Conservation (phyloP, 2,888 invertebrate species). For the Andrena bicolor region DNA sequence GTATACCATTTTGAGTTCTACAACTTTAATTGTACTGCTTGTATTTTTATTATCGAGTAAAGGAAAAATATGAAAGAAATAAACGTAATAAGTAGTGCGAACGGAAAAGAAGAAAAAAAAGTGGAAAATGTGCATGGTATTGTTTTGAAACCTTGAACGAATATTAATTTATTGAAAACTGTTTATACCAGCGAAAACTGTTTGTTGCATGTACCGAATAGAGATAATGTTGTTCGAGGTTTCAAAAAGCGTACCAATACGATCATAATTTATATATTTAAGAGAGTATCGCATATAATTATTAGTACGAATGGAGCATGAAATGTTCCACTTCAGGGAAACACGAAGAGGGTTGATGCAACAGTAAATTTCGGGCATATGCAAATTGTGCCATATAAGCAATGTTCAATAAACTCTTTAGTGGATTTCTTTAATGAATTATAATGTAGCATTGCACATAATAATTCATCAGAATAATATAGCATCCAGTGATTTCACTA, state of each 20-base stretch:
- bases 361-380: conserved; percentile 74
- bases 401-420: conserved; percentile 52
- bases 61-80: conserved; percentile 64
- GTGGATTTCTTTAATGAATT: conserved; percentile 40
- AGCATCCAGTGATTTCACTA: conserved; percentile 18
- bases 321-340: conserved; percentile 73
- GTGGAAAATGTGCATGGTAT: conserved; percentile 61
- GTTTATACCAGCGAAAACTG: conserved; percentile 58
- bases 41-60: conserved; percentile 78
- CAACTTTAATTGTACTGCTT: conserved; percentile 82
- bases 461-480: conserved; percentile 52
- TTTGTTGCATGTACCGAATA: conserved; percentile 55
- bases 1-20: conserved; percentile 81
- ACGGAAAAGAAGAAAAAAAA: conserved; percentile 49
- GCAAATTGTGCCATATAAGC: conserved; percentile 58
- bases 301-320: conserved; percentile 74
- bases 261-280: conserved; percentile 77
- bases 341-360: conserved; percentile 80
- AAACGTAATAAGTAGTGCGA: conserved; percentile 72
- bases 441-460: conserved; percentile 56
- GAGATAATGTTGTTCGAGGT: conserved; percentile 72
- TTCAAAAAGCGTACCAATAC: conserved; percentile 72
- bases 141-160: conserved; percentile 75
- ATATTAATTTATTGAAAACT: conserved; percentile 73
- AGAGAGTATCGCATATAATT: conserved; percentile 76